Conservation (phyloP, 1,140 invertebrate species). For the Akabosia matsudoensis region DNA sequence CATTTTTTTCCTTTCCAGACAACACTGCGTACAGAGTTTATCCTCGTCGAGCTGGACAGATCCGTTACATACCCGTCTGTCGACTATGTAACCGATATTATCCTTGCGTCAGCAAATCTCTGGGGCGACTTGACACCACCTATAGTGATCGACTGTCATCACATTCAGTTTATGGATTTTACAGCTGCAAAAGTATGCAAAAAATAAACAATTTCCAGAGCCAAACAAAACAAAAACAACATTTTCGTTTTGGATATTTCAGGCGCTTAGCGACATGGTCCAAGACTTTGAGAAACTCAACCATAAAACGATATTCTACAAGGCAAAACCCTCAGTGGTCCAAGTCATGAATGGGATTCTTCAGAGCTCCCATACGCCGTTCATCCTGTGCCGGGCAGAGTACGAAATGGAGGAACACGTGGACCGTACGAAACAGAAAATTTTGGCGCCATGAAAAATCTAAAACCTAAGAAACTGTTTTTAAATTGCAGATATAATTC, state of each 20-base stretch:
- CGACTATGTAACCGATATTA: slow-evolving; percentile 74
- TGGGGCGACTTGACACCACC: slow-evolving; percentile 58
- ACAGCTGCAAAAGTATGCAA: slow-evolving; percentile 34
- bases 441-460: no score
- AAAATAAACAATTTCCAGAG: background rate
- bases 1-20: slow-evolving; percentile 56
- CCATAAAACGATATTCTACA: slow-evolving; percentile 36
- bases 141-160: slow-evolving; percentile 73
- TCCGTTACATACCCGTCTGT: slow-evolving; percentile 84
- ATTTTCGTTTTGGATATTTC: background rate
- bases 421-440: no score
- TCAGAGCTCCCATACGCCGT: slow-evolving; percentile 6
- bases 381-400: slow-evolving; percentile 36
- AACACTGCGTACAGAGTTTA: slow-evolving; percentile 64
- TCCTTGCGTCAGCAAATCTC: slow-evolving; percentile 71
- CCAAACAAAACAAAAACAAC: background rate
- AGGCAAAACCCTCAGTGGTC: slow-evolving; percentile 36
- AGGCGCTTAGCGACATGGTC: slow-evolving; percentile 35
- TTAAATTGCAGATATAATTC: no score
- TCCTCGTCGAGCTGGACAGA: slow-evolving; percentile 76
- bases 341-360: slow-evolving; percentile 31
- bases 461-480: no score
- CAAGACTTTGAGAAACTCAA: slow-evolving; percentile 15
- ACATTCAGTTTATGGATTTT: slow-evolving; percentile 40
- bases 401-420: slow-evolving; percentile 35